Conservation (phyloP, 2,113 vertebrate species). For the Sporophila hypoxantha region DNA sequence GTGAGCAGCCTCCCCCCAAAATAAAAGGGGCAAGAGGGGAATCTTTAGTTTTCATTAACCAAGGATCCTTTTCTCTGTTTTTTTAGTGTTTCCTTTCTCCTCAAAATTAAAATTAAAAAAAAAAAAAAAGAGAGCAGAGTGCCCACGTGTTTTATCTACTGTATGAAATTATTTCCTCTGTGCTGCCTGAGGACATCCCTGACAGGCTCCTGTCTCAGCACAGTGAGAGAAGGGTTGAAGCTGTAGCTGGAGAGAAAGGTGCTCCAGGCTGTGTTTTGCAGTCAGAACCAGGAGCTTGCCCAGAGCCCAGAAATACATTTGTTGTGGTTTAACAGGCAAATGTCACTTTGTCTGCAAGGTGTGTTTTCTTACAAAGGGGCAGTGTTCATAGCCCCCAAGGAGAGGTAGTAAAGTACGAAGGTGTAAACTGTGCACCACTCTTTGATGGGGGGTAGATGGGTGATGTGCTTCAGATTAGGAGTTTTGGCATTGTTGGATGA, state of each 20-base stretch:
- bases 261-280: not conserved
- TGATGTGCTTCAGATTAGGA: not conserved
- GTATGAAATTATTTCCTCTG: not conserved
- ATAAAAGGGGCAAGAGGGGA: slow-evolving; percentile 3
- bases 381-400: not conserved
- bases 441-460: not conserved
- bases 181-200: not conserved
- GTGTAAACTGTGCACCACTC: not conserved
- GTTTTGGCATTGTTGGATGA: not conserved
- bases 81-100: not conserved
- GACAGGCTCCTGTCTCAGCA: not conserved
- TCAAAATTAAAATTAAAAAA: not conserved
- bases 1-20: slow-evolving; percentile 5
- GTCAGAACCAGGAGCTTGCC: not conserved
- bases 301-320: not conserved
- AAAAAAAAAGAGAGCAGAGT: not conserved
- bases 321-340: not conserved
- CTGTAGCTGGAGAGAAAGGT: not conserved
- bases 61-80: not conserved
- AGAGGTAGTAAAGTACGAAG: not conserved
- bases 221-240: not conserved
- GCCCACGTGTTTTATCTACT: not conserved
- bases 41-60: slow-evolving; percentile 26
- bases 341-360: not conserved
- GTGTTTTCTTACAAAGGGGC: not conserved